Evolutionary conservation across 2,113 vertebrate species (phyloP), one percentile per base, ranked within the genome.

Genomic region (Syngnathus floridae): DNA sequence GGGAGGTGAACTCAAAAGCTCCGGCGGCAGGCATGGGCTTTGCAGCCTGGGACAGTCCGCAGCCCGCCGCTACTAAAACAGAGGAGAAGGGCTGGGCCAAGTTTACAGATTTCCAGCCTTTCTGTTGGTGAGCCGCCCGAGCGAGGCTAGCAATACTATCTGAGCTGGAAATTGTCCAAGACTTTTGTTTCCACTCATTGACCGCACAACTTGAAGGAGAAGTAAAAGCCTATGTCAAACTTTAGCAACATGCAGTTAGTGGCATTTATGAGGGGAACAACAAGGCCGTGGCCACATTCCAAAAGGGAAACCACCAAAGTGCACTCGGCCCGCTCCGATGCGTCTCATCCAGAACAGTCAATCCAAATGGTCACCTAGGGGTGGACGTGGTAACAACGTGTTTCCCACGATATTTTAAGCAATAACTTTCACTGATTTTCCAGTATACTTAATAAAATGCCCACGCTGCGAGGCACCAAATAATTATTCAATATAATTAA

Each of bases 51-150:
- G 93, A 93, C 16, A 82, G 85, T 0, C 71, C 90, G 0, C 82
- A 87, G 43, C 84, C 86, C 56, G 71, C 87, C 62, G 40, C 66
- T 45, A 64, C 85, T 4, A 62, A 91, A 13, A 70, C 90, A 0
- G 92, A 95, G 67, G 94, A 94, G 58, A 95, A 95, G 57, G 94
- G 94, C 26, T 98, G 95, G 96, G 95, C 95, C 38, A 94, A 91
- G 65, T 98, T 98, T 60, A 88, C 93, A 0, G 94, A 97, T 86
- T 96, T 97, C 75, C 96, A 97, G 78, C 93, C 94, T 5, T 96
- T 97, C 86, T 98, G 96, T 82, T 98, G 96, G 96, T 97, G 70
- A 92, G 90, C 66, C 31, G 0, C 62, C 16, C 19, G 16, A 8
- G 1, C 62, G 19, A 22, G n/a, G 8, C 6, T 19, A 59, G 43